phyloP scores from a whole-genome alignment of 2,888 invertebrate genomes.

The Ecliptopera silaceata region DNA sequence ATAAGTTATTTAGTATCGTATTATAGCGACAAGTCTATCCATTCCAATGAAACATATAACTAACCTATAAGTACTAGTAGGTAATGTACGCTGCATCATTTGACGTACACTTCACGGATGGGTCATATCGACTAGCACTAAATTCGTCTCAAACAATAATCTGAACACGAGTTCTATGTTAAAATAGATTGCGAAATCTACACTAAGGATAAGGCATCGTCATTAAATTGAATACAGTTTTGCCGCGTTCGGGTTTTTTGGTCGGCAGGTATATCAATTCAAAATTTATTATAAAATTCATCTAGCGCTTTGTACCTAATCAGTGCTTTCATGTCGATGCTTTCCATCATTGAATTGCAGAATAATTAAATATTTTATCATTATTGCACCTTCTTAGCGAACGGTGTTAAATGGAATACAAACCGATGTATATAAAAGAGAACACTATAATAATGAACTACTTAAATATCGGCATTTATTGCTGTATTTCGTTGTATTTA shows the following conservation, averaged over 20 bases:
- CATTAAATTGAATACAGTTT: neutral
- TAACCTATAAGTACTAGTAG: neutral
- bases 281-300: neutral
- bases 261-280: neutral
- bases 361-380: neutral
- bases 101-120: neutral
- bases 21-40: no score
- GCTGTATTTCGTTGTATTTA: no score
- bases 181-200: neutral
- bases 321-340: neutral
- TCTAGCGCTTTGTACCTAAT: neutral
- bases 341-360: neutral
- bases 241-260: neutral
- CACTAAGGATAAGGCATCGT: neutral
- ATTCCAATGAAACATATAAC: no score
- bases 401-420: neutral
- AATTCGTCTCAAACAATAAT: neutral
- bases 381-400: neutral
- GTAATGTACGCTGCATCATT: neutral
- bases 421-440: neutral
- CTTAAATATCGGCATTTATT: no score
- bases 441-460: neutral
- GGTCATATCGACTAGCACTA: no score
- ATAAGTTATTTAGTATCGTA: no score
- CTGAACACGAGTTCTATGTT: neutral